Evolutionary conservation across 2,888 invertebrate species (phyloP).

Genomic region (Kryphioiulus occultus): DNA sequence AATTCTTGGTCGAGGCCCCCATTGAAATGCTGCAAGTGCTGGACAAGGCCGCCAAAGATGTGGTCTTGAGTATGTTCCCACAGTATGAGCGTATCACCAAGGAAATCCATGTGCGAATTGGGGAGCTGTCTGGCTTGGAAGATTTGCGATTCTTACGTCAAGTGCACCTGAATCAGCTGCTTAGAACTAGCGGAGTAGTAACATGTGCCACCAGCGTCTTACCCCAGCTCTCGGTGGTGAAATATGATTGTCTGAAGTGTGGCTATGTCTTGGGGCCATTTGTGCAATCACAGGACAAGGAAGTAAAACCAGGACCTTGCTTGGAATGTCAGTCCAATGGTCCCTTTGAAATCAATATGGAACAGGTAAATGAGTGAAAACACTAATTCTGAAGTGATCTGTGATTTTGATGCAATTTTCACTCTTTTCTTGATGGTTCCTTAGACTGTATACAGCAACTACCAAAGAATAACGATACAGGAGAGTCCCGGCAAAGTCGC

Average conservation of each 20-base stretch:
- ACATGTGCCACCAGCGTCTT: conserved; percentile 94
- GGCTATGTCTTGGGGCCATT: conserved; percentile 95
- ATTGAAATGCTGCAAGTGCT: conserved; percentile 96
- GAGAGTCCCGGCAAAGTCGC: conserved; percentile 98
- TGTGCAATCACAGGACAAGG: conserved; percentile 89
- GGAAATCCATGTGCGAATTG: conserved; percentile 94
- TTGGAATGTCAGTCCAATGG: conserved; percentile 97
- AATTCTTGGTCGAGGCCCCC: conserved; percentile 97
- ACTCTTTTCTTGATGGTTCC: background rate
- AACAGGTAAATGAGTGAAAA: conserved; percentile 65
- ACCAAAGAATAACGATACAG: conserved; percentile 96
- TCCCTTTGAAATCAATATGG: conserved; percentile 98
- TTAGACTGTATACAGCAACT: conserved; percentile 96
- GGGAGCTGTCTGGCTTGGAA: conserved; percentile 94
- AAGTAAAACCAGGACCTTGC: conserved; percentile 95
- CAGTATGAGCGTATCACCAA: conserved; percentile 93
- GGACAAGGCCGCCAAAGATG: conserved; percentile 74
- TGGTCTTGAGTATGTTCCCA: conserved; percentile 93
- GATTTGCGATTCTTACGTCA: conserved; percentile 88
- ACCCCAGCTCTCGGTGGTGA: conserved; percentile 93
- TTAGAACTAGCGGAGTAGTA: conserved; percentile 92
- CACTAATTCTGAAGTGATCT: background rate
- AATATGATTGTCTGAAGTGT: conserved; percentile 97
- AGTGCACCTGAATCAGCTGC: conserved; percentile 84
- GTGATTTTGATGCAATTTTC: background rate